phyloP scores from a whole-genome alignment of 2,888 invertebrate species.

The Protonemura montana region DNA sequence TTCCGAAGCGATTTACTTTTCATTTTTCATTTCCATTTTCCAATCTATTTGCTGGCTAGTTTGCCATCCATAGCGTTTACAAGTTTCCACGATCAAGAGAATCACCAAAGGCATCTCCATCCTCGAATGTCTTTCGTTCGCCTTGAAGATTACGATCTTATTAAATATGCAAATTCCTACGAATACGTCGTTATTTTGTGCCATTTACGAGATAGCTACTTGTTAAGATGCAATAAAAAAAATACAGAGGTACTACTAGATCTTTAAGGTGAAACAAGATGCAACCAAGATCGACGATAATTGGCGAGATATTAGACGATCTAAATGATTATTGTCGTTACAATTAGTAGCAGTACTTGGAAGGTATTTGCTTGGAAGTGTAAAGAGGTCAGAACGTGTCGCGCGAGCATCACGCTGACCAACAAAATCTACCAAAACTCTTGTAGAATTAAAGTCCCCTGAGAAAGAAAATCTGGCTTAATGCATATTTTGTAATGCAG shows the following conservation, averaged over 20 bases:
- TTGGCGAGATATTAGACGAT: neutral
- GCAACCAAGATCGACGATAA: neutral
- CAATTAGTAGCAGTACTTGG: neutral
- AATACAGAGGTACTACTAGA: neutral
- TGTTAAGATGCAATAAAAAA: neutral
- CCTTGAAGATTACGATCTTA: too few species aligned
- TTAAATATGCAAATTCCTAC: neutral
- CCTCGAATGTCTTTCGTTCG: too few species aligned
- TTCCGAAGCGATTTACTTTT: neutral
- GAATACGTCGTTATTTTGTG: neutral
- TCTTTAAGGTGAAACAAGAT: neutral
- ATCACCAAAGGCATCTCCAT: too few species aligned
- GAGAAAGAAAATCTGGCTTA: neutral
- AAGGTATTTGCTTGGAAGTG: neutral
- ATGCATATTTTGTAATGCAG: neutral
- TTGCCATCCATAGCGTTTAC: too few species aligned
- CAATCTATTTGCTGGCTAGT: neutral
- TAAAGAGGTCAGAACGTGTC: neutral
- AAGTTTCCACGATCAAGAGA: too few species aligned
- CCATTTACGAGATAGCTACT: neutral
- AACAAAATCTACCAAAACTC: neutral
- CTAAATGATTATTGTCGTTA: neutral
- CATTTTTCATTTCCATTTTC: constrained; percentile 7
- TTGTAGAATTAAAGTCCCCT: neutral
- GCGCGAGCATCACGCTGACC: neutral